Percentiles rank a stretch among this genome's conserved stretches.
These are phyloP conservation scores for Andrena trimmerana DNA, from an alignment of 2,888 invertebrate species.

Conservation along the genomic window DNA sequence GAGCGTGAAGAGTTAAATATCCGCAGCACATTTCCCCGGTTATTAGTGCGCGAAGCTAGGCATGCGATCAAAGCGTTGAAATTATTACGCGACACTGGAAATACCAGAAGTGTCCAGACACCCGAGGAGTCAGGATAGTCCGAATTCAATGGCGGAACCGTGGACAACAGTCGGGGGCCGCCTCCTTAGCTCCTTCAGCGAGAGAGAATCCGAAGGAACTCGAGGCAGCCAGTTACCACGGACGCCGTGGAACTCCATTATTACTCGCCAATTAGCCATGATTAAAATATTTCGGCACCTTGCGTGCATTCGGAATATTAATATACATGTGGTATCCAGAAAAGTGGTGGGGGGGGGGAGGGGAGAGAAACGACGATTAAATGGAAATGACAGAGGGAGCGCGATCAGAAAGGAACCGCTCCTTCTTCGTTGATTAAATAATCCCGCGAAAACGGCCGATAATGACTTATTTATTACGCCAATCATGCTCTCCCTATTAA, in stretches of 20 bases:
- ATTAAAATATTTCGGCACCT: slow-evolving; percentile 85
- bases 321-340: slow-evolving; percentile 79
- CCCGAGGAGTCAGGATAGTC: slow-evolving; percentile 49
- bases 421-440: slow-evolving; percentile 83
- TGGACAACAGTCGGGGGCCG: slow-evolving; percentile 48
- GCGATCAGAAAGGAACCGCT: slow-evolving; percentile 73
- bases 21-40: background rate
- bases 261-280: slow-evolving; percentile 85
- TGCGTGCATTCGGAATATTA: slow-evolving; percentile 84
- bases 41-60: slow-evolving; percentile 10
- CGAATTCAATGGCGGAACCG: slow-evolving; percentile 62
- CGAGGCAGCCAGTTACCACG: slow-evolving; percentile 70
- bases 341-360: slow-evolving; percentile 38
- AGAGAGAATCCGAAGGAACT: slow-evolving; percentile 80
- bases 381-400: slow-evolving; percentile 79
- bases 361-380: slow-evolving; percentile 77
- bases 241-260: slow-evolving; percentile 83
- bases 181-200: slow-evolving; percentile 68
- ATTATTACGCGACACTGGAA: slow-evolving; percentile 56
- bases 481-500: slow-evolving; percentile 82
- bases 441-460: slow-evolving; percentile 78
- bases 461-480: slow-evolving; percentile 84
- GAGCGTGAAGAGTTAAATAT: slow-evolving; percentile 5
- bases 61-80: slow-evolving; percentile 56
- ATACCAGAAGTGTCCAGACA: slow-evolving; percentile 60